Conservation (phyloP, 2,113 vertebrate species). For the Cinclus mexicanus region DNA sequence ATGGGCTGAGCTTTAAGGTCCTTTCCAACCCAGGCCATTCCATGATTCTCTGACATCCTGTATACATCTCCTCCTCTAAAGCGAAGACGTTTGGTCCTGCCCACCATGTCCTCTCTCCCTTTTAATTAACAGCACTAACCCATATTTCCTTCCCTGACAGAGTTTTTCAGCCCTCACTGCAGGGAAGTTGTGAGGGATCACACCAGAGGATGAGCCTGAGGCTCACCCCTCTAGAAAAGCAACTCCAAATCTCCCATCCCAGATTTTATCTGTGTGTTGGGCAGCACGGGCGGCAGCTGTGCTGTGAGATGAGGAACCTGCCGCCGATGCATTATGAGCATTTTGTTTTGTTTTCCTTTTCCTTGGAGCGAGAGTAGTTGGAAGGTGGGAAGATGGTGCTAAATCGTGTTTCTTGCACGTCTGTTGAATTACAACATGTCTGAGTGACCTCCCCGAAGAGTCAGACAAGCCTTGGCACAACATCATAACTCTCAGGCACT, state of each 20-base stretch:
- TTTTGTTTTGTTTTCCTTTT: neutral
- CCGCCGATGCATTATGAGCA: neutral
- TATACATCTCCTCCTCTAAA: neutral
- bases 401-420: slow-evolving; percentile 19
- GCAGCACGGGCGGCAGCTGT: neutral
- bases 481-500: neutral
- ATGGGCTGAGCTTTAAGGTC: neutral
- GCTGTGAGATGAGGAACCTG: neutral
- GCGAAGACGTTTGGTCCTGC: neutral
- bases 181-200: neutral
- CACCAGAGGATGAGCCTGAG: neutral
- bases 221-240: neutral
- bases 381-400: neutral
- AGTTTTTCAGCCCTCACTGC: neutral
- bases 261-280: neutral
- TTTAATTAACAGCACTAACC: neutral
- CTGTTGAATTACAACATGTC: slow-evolving; percentile 32
- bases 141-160: neutral
- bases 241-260: neutral
- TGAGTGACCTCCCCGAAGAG: slow-evolving; percentile 29
- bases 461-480: slow-evolving; percentile 25
- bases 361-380: neutral
- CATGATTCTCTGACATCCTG: neutral
- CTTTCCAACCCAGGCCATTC: neutral
- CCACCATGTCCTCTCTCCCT: neutral